Evolutionary conservation across 1,140 invertebrate species (phyloP).

Genomic region (Periplaneta americana): DNA sequence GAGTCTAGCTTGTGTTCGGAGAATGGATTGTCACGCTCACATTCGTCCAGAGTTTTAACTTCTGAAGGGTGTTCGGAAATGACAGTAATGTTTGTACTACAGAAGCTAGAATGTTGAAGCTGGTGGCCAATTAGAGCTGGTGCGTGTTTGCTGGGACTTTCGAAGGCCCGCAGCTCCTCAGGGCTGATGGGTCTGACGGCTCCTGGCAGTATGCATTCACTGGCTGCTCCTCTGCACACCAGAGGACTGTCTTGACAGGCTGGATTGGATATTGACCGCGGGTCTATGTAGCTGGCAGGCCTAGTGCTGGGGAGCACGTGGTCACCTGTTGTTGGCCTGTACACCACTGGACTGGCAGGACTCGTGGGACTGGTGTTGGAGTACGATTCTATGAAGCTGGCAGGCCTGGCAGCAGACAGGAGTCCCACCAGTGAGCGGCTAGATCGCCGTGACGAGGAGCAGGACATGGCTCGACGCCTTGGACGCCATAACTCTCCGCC

Average conservation of each 20-base stretch:
- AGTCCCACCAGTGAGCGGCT: constrained; percentile 15
- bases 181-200: not conserved
- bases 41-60: not conserved
- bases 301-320: not conserved
- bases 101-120: not conserved
- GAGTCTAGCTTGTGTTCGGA: not conserved
- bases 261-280: not conserved
- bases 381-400: constrained; percentile 1
- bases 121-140: not conserved
- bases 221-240: not conserved
- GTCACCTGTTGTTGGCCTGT: not conserved
- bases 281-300: constrained; percentile 5
- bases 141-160: not conserved
- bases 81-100: not conserved
- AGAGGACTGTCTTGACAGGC: not conserved
- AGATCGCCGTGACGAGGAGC: constrained; percentile 25
- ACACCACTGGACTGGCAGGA: not conserved
- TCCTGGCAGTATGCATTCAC: not conserved
- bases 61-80: not conserved
- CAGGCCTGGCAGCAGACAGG: not conserved
- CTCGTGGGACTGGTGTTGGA: not conserved
- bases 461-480: constrained; percentile 29
- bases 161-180: not conserved
- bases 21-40: not conserved
- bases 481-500: constrained; percentile 33